Conservation (phyloP, 2,888 invertebrate species). For the Sceliomorpha sp. region DNA sequence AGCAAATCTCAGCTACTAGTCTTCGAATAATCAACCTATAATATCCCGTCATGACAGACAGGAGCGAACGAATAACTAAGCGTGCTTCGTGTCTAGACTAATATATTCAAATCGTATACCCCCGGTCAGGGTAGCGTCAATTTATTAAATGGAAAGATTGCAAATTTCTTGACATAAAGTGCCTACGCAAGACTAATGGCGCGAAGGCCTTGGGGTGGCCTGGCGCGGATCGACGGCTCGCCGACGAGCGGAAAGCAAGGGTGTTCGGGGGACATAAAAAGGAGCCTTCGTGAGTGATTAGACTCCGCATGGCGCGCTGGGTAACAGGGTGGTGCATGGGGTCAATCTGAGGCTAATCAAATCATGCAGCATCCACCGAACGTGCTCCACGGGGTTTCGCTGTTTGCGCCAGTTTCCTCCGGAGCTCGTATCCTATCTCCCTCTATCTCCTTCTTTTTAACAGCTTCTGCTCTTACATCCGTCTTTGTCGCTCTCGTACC, state of each 20-base stretch:
- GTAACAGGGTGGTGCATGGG: slow-evolving; percentile 66
- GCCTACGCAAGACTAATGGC: slow-evolving; percentile 78
- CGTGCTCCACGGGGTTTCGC: slow-evolving; percentile 57
- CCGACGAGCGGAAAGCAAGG: slow-evolving; percentile 50
- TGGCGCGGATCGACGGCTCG: slow-evolving; percentile 48
- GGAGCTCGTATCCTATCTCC: too few species aligned
- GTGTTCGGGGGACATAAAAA: slow-evolving; percentile 61
- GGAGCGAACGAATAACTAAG: slow-evolving; percentile 37
- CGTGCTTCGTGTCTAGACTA: slow-evolving; percentile 59
- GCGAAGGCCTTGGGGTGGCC: slow-evolving; percentile 62
- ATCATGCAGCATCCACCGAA: slow-evolving; percentile 74
- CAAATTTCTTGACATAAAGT: slow-evolving; percentile 80
- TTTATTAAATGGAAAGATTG: slow-evolving; percentile 81
- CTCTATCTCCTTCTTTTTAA: slow-evolving; percentile 53
- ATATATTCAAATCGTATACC: slow-evolving; percentile 78
- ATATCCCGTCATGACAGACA: slow-evolving; percentile 62
- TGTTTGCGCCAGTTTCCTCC: slow-evolving; percentile 50
- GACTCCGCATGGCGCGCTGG: slow-evolving; percentile 63
- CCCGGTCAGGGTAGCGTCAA: slow-evolving; percentile 70
- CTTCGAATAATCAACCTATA: slow-evolving; percentile 56
- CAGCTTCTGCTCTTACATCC: slow-evolving; percentile 47
- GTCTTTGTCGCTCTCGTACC: slow-evolving; percentile 10
- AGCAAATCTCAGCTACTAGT: too few species aligned
- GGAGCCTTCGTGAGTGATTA: slow-evolving; percentile 71
- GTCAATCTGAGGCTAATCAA: slow-evolving; percentile 81